A percentile compares a stretch with the other conserved stretches of the same genome.
phyloP scores from a whole-genome alignment of 2,888 invertebrate genomes.

The Antheraea assamensis region DNA sequence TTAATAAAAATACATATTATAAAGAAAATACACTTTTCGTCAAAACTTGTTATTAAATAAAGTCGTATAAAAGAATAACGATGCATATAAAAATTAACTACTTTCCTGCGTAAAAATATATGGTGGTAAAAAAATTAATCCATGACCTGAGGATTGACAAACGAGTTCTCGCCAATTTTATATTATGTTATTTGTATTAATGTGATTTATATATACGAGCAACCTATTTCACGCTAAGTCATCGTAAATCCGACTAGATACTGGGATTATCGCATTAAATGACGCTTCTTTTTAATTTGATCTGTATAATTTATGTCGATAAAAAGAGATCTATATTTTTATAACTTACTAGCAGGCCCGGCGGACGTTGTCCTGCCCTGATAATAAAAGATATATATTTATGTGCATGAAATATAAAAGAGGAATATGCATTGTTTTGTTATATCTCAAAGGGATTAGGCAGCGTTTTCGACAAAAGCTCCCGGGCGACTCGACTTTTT shows the following conservation, averaged over 20 bases:
- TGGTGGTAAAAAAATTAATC: neutral
- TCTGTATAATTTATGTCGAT: neutral
- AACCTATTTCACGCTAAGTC: neutral
- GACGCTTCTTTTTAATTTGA: neutral
- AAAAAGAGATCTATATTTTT: neutral
- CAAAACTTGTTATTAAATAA: neutral
- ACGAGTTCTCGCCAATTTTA: conserved; percentile 9
- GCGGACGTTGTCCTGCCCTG: too few relatives aligned
- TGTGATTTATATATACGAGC: conserved; percentile 4
- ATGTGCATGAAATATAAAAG: too few relatives aligned
- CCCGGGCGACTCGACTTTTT: too few relatives aligned
- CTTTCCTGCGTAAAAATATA: neutral
- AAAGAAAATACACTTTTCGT: too few relatives aligned
- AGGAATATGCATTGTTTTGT: too few relatives aligned
- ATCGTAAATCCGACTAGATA: conserved; percentile 3
- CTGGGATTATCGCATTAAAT: neutral
- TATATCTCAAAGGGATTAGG: too few relatives aligned
- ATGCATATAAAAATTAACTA: neutral
- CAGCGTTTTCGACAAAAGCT: too few relatives aligned
- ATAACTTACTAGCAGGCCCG: too few relatives aligned
- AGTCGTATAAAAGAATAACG: neutral
- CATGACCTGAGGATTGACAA: conserved; percentile 1
- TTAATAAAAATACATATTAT: too few relatives aligned
- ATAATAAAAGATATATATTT: too few relatives aligned
- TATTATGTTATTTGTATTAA: neutral